Evolutionary conservation across 2,888 invertebrate species (phyloP).

Genomic region (Cantharis rufa): DNA sequence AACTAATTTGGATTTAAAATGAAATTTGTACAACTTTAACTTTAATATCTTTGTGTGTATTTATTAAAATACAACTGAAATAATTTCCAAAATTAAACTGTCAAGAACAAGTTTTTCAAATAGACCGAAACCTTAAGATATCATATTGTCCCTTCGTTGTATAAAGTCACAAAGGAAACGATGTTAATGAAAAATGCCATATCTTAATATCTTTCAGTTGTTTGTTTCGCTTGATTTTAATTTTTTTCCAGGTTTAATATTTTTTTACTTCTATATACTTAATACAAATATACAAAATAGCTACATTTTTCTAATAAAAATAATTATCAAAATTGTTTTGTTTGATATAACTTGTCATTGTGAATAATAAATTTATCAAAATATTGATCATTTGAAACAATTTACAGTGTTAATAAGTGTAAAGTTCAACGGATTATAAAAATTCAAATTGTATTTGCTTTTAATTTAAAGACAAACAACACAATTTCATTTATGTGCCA

Average conservation of each 20-base stretch:
- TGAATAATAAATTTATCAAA: neutral
- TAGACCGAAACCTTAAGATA: neutral
- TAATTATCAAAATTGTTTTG: neutral
- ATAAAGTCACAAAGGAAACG: neutral
- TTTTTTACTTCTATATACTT: neutral
- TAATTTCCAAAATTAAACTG: neutral
- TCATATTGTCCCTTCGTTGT: neutral
- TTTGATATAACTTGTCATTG: neutral
- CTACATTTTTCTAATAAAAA: neutral
- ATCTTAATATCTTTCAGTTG: neutral
- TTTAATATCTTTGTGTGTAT: neutral
- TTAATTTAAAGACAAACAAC: neutral
- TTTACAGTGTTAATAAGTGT: neutral
- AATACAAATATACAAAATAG: neutral
- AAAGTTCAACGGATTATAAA: neutral
- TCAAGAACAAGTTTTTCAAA: constrained; percentile 4
- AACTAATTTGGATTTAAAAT: neutral
- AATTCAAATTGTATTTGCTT: neutral
- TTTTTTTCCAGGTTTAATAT: neutral
- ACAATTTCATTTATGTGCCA: neutral
- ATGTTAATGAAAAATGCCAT: neutral
- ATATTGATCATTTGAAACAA: neutral
- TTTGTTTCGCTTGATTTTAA: neutral
- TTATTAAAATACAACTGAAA: neutral
- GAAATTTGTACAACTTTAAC: neutral